Conservation (phyloP, 2,888 invertebrate genomes). For the Ischnura elegans region DNA sequence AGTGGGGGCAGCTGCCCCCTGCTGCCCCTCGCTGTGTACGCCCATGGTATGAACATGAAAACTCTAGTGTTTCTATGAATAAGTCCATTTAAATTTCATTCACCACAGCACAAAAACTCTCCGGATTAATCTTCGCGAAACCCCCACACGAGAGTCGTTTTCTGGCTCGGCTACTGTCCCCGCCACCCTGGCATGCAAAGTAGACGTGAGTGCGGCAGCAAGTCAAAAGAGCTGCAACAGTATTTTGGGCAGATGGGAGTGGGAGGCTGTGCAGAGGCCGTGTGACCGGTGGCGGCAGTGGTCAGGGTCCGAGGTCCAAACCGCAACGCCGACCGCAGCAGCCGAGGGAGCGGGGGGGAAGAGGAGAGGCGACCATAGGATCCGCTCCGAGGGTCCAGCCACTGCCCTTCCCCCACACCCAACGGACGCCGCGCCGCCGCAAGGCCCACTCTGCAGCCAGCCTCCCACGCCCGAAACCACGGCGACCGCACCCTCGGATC, state of each 20-base stretch:
- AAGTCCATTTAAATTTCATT: too few species aligned
- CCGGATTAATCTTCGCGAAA: too few species aligned
- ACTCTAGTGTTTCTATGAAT: too few species aligned
- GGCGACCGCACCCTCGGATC: slow-evolving; percentile 26
- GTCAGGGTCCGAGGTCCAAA: slow-evolving; percentile 53
- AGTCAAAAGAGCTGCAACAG: too few species aligned
- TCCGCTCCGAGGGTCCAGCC: not conserved
- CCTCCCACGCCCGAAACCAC: not conserved
- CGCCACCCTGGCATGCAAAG: too few species aligned
- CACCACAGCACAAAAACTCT: too few species aligned
- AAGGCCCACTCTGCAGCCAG: not conserved
- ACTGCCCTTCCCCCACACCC: not conserved
- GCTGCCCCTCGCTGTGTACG: too few species aligned
- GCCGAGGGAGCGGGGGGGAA: not conserved
- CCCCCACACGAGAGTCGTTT: too few species aligned
- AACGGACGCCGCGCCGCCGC: not conserved
- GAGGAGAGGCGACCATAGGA: not conserved
- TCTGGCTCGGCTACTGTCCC: too few species aligned
- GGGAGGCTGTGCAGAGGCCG: not conserved
- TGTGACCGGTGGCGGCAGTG: slow-evolving; percentile 22
- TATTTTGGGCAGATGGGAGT: not conserved
- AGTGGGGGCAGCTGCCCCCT: too few species aligned
- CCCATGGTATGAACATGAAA: too few species aligned
- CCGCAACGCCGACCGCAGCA: slow-evolving; percentile 55
- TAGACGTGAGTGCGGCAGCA: too few species aligned